Evolutionary conservation across 1,140 invertebrate species (phyloP).

Genomic region (Drosophila eugracilis): DNA sequence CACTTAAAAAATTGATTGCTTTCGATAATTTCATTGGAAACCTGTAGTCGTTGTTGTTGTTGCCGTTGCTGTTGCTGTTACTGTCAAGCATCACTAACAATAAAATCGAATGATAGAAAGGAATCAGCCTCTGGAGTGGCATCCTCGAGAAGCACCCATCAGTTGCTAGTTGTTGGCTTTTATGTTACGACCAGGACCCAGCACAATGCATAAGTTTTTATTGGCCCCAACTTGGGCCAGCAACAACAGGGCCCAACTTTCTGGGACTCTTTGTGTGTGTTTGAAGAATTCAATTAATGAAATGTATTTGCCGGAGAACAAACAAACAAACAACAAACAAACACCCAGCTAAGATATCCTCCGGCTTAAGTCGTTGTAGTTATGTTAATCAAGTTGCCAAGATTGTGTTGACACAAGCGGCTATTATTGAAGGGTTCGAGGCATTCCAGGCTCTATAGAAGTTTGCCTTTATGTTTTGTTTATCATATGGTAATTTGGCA

Average conservation of each 20-base stretch:
- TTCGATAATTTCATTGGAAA: constrained; percentile 83
- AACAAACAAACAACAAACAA: constrained; percentile 22
- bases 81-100: constrained; percentile 62
- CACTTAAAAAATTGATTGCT: constrained; percentile 82
- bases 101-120: constrained; percentile 76
- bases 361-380: constrained; percentile 14
- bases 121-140: constrained; percentile 40
- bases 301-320: constrained; percentile 44
- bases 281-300: constrained; percentile 70
- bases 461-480: constrained; percentile 29
- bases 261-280: constrained; percentile 12
- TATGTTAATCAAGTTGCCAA: constrained; percentile 57
- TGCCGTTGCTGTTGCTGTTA: no score
- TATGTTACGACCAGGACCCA: constrained; percentile 54
- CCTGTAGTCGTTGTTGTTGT: constrained; percentile 54
- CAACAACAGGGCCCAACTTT: constrained; percentile 31
- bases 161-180: constrained; percentile 71
- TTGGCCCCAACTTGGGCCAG: constrained; percentile 41
- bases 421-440: constrained; percentile 32
- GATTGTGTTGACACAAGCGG: constrained; percentile 38
- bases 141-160: constrained; percentile 42
- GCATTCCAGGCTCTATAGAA: constrained; percentile 1
- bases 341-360: constrained; percentile 15
- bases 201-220: constrained; percentile 69
- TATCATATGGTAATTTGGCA: constrained; percentile 32